Percentiles rank a stretch among this genome's conserved stretches.
Evolutionary conservation across 1,140 invertebrate species (phyloP).

Genomic region (Euschistus heros): DNA sequence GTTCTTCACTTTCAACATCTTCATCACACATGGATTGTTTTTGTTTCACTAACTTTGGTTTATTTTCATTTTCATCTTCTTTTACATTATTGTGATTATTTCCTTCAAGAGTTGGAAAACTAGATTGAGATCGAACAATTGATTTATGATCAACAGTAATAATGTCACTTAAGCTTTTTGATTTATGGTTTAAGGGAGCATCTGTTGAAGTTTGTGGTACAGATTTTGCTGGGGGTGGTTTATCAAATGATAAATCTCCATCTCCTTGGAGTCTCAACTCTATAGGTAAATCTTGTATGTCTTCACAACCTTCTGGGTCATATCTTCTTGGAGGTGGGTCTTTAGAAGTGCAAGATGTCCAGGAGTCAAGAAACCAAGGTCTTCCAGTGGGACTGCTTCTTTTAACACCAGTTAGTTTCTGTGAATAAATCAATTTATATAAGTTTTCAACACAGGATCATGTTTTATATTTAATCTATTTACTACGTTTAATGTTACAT

Average conservation of each 20-base stretch:
- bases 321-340: constrained; percentile 41
- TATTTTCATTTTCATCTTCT: constrained; percentile 28
- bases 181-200: constrained; percentile 49
- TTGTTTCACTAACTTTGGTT: constrained; percentile 64
- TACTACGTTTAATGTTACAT: too few relatives aligned
- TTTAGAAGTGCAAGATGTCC: constrained; percentile 47
- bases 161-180: constrained; percentile 69
- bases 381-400: constrained; percentile 42
- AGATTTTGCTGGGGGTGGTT: constrained; percentile 38
- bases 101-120: constrained; percentile 53
- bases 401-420: constrained; percentile 66
- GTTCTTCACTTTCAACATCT: constrained; percentile 44
- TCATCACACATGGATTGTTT: constrained; percentile 65
- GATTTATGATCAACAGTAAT: constrained; percentile 46
- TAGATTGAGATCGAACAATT: constrained; percentile 56
- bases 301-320: constrained; percentile 44
- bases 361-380: constrained; percentile 70
- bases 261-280: constrained; percentile 78
- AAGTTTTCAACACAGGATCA: too few relatives aligned
- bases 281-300: constrained; percentile 70
- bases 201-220: constrained; percentile 36
- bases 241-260: constrained; percentile 37
- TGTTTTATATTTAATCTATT: too few relatives aligned
- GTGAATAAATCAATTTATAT: constrained; percentile 14
- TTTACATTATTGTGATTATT: constrained; percentile 22